Conservation (phyloP, 2,113 vertebrate genomes). For the Corythoichthys intestinalis region DNA sequence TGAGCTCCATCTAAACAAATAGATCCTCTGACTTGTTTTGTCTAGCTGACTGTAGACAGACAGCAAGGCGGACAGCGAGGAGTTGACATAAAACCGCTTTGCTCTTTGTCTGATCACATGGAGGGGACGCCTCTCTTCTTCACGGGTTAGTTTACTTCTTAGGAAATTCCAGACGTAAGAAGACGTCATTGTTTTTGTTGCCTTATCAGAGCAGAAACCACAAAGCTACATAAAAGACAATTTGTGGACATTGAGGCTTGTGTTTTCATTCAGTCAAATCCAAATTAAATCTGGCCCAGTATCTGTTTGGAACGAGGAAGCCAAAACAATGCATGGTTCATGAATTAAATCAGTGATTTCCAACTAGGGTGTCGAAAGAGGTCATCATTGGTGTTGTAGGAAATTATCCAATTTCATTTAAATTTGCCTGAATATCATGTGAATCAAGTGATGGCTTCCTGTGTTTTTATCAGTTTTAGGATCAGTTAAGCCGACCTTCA, state of each 20-base stretch:
- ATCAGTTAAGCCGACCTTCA: no score
- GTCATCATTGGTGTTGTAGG: no score
- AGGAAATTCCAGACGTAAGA: background rate
- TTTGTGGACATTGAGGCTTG: background rate
- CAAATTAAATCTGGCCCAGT: background rate
- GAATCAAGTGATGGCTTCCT: no score
- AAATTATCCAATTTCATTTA: no score
- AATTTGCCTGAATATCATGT: no score
- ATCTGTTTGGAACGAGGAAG: background rate
- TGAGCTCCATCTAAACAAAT: slow-evolving; percentile 73
- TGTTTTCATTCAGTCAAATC: background rate
- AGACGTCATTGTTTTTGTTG: slow-evolving; percentile 7
- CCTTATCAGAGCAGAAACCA: background rate
- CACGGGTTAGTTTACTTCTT: background rate
- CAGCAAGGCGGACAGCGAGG: slow-evolving; percentile 37
- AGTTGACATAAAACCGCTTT: slow-evolving; percentile 40
- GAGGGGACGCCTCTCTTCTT: slow-evolving; percentile 3
- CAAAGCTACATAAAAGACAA: background rate
- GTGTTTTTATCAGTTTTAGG: no score
- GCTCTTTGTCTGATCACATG: slow-evolving; percentile 28
- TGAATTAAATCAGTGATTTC: no score
- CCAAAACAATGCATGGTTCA: no score
- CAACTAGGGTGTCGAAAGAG: no score
- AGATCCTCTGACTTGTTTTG: slow-evolving; percentile 69
- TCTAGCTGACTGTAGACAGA: slow-evolving; percentile 54